phyloP scores from a whole-genome alignment of 2,797 vertebrate species.

The Buphagus erythrorhynchus region DNA sequence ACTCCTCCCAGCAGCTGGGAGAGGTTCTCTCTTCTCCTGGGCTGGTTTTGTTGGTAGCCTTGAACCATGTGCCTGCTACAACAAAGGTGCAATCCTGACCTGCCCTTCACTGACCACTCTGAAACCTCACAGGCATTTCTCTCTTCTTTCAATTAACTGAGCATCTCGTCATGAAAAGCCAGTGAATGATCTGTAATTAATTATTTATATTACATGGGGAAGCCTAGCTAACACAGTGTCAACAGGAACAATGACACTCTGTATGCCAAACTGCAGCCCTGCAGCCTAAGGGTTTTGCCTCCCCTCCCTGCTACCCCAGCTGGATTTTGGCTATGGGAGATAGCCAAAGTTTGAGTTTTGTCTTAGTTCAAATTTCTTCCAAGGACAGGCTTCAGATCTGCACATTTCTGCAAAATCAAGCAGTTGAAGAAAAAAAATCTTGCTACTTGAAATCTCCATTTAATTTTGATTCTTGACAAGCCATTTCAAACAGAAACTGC shows the following conservation, averaged over 20 bases:
- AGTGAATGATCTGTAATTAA: conserved; percentile 29
- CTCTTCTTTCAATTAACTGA: neutral
- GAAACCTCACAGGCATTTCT: neutral
- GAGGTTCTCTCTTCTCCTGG: neutral
- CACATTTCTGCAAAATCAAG: neutral
- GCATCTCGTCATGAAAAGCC: neutral
- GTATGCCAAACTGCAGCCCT: neutral
- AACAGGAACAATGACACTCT: conserved; percentile 18
- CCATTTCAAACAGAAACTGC: conserved; percentile 15
- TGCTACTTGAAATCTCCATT: neutral
- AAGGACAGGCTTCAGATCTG: neutral
- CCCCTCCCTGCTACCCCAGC: neutral
- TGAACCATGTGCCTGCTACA: neutral
- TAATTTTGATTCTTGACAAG: conserved; percentile 34
- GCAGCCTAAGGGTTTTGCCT: neutral
- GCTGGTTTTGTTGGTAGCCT: neutral
- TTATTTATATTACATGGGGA: neutral
- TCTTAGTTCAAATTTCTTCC: neutral
- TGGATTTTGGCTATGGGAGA: neutral
- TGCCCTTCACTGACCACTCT: neutral
- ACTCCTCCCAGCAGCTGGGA: neutral
- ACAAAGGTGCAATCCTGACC: neutral
- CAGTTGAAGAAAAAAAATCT: neutral
- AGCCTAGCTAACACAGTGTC: neutral
- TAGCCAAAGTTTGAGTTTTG: neutral